Evolutionary conservation across 2,113 vertebrate genomes (phyloP), one percentile per base, ranked within the genome.

Genomic region (Ranitomeya imitator): DNA sequence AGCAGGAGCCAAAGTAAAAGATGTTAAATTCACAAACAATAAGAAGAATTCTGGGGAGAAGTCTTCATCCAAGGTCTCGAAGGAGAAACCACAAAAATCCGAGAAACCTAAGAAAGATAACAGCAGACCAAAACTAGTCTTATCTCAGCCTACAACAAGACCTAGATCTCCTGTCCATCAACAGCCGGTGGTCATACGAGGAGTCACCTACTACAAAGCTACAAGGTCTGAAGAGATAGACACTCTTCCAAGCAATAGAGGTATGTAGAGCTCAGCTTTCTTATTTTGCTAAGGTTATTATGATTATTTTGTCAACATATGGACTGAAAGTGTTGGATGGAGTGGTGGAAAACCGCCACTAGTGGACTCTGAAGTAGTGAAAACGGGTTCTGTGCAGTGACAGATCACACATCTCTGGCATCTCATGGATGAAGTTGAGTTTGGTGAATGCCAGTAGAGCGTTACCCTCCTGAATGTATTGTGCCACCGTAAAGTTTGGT

Each of bases 171-270:
- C 88, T 3, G 93, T 96, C 77, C 60, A 31, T 6, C 85, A 65
- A 59, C 97, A 97, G 93, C 96, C 96, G 0, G 95, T 96, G 0
- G 94, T 98, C 87, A 94, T 98, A 88, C 94, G 97, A 60, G 96
- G 97, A 88, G 95, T 99, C 92, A 98, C 97, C 0, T 99, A 99
- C 95, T 99, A 99, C 95, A 99, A 99, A 93, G 96, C 97, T 0
- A 93, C 94, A 90, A 95, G 93, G 88, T 90, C 31, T 0, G 96
- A 95, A 0, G 92, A 61, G 0, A 90, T 92, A 0, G 95, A 96
- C 80, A 91, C 91, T 61, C 81, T 71, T n/a, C 90, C 91, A 0
- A 77, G 92, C 83, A 23, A 88, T 37, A 84, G 73, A 88, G 87
- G 87, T 89, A 85, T 51, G 67, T 45, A 19, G 23, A 60, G 21